Conservation (phyloP, 2,797 vertebrate genomes). For the Anomalospiza imberbis region DNA sequence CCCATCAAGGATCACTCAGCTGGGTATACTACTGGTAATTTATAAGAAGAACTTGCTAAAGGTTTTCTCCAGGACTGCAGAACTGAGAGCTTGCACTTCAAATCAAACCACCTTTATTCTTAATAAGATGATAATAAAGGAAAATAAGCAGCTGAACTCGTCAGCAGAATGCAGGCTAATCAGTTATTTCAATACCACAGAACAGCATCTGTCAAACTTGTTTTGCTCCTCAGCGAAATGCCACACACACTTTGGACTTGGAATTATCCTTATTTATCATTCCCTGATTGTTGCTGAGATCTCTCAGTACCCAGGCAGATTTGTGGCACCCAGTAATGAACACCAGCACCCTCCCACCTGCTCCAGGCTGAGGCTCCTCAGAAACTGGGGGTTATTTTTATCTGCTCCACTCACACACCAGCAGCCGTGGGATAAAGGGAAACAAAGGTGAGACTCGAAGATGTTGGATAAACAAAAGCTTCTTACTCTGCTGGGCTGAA, state of each 20-base stretch:
- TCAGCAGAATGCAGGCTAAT: not conserved
- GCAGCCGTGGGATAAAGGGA: not conserved
- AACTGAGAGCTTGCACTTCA: not conserved
- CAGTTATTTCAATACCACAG: constrained; percentile 7
- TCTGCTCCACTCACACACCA: not conserved
- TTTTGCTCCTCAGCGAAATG: not conserved
- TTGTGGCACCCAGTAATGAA: not conserved
- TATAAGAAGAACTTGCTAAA: not conserved
- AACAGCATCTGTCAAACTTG: not conserved
- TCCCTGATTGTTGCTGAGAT: not conserved
- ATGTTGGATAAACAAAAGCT: not conserved
- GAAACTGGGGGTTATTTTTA: not conserved
- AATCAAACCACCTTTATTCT: not conserved
- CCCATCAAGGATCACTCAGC: not conserved
- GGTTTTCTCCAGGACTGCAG: not conserved
- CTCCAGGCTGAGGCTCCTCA: not conserved
- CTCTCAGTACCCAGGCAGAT: not conserved
- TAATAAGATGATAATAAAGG: constrained; percentile 1
- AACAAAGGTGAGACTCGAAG: not conserved
- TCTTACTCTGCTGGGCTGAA: not conserved
- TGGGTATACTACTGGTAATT: not conserved
- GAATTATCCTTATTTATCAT: not conserved
- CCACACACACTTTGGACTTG: not conserved
- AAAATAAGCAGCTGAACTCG: not conserved
- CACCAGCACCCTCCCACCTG: not conserved